Base-by-base conservation (phyloP, 2,797 vertebrate species). In the Aeoliscus strigatus region DNA sequence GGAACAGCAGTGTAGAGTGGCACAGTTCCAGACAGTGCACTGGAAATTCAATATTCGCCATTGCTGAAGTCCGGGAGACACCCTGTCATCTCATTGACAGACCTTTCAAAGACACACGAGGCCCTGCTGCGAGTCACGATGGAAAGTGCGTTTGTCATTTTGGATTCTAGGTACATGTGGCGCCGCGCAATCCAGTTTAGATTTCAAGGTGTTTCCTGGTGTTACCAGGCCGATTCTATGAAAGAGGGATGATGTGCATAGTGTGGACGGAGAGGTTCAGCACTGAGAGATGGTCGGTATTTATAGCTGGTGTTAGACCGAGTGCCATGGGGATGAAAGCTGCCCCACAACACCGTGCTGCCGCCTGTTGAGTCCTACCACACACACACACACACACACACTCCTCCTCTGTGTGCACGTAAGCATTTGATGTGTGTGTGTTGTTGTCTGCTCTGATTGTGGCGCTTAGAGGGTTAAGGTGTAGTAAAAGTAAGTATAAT, bases 1-100 rank as follows among this genome's bases (percentile, higher is more conserved):
- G 60, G 72, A 80, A 64, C 84, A 85, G 77, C 86, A 86, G 87
- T 82, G 79, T 73, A 50, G 42, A 58, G 66, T 77, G 82, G 84
- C 76, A 0, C 5, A 43, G 51, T 27, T 63, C 81, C 83, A 77
- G 70, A 32, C 47, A 40, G 56, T 38, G 9, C 30, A 18, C 44
- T 14, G 21, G 76, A 84, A 85, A 73, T 77, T 75, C 74, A 67
- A 69, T 63, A 44, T 39, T 57, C 60, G 66, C 64, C 62, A 54
- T 49, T 32, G 32, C 51, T 28, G 40, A 46, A 34, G 50, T 53
- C 42, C 5, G 4, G 14, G 25, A 39, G 60, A 25, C 52, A 2
- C 45, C 33, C 50, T 17, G 6, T 9, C 30, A 9, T 14, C 27
- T 15, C 39, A 27, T 21, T 6, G 8, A 9, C 6, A 25, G 6